Base-by-base conservation (phyloP, 2,113 vertebrate genomes). In the Anolis sagrei region DNA sequence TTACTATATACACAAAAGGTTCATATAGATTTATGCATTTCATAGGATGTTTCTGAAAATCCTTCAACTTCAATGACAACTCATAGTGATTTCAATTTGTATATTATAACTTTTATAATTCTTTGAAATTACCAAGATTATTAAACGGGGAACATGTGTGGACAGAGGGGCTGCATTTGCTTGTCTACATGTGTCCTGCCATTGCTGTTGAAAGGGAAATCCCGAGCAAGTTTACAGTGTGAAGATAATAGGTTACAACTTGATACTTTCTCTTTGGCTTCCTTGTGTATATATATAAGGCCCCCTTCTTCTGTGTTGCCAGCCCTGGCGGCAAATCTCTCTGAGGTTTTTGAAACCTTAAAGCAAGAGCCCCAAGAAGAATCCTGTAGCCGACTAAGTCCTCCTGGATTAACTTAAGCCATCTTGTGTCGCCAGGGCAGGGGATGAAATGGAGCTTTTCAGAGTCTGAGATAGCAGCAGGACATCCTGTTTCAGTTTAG, bases 401-500 rank as follows among this genome's bases (percentile, higher is more conserved):
- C 95, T 91, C 64, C 90, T 94, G 95, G 97, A 97, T 97, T 97
- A 97, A 95, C 48, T 95, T 95, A 96, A 97, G 91, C 94, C 92
- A 92, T 94, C 89, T 95, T 68, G 78, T 91, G 64, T 58, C 70
- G 90, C 89, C 68, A 0, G 75, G 29, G 66, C 19, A 34, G 94
- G 84, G 21, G 1, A 92, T 92, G 86, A 93, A 89, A 86, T 21
- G 16, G 80, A 76, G 82, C 62, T 91, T 94, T 95, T 95, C 95
- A 91, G 93, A 93, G 95, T 91, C 95, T 92, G 91, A 79, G 90
- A 95, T 92, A 94, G 93, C 97, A 97, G 96, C 95, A 54, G 97
- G 97, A 96, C 96, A 96, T 96, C 96, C 97, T 96, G 96, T 96
- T 97, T 96, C 95, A 96, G 96, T 96, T 96, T 95, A 96, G 95